Conservation (phyloP, 2,797 vertebrate genomes). For the Mastacembelus armatus region DNA sequence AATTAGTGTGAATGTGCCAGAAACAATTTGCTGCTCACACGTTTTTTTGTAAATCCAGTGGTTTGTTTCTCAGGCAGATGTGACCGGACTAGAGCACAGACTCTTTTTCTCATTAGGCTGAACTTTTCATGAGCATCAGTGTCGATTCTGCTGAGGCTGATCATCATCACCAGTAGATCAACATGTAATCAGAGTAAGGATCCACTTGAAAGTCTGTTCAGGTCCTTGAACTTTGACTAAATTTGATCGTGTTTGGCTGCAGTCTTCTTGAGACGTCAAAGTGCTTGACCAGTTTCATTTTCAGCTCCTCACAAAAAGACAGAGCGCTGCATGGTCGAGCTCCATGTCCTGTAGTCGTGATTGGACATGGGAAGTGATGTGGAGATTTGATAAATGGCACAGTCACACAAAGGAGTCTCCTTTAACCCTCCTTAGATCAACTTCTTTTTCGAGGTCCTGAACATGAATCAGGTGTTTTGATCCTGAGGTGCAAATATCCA, state of each 20-base stretch:
- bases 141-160: neutral
- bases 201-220: constrained; percentile 15
- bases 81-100: no score
- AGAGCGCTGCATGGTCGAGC: neutral
- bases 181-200: constrained; percentile 6
- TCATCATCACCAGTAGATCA: no score
- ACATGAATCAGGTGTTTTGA: neutral
- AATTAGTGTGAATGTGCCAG: neutral
- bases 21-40: neutral
- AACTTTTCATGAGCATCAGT: no score
- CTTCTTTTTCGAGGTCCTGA: no score
- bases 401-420: neutral
- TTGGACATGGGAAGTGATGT: neutral
- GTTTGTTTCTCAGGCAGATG: no score
- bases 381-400: no score
- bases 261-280: neutral
- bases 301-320: neutral
- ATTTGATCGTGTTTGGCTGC: constrained; percentile 7
- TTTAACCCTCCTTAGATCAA: neutral
- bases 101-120: no score
- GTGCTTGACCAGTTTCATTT: neutral
- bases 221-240: neutral
- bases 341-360: neutral
- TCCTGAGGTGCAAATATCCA: neutral
- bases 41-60: no score